Evolutionary conservation across 2,797 vertebrate species (phyloP).

Genomic region (Novumbra hubbsi): DNA sequence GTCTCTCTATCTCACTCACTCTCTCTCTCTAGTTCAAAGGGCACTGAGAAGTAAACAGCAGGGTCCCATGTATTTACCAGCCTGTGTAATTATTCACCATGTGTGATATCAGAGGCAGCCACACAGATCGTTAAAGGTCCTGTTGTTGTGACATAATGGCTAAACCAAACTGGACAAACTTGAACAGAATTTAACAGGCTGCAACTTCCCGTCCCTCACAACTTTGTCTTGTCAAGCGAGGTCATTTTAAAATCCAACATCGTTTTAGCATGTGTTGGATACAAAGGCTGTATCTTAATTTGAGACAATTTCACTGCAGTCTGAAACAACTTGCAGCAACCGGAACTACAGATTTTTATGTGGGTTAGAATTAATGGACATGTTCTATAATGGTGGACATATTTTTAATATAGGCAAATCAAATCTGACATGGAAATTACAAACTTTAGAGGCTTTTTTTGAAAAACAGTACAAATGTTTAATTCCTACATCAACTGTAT

Average conservation of each 20-base stretch:
- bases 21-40: constrained; percentile 57
- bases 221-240: neutral
- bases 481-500: no score
- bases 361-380: no score
- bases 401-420: no score
- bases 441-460: no score
- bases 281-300: neutral
- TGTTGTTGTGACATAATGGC: constrained; percentile 21
- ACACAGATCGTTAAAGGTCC: constrained; percentile 29
- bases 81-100: constrained; percentile 74
- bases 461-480: no score
- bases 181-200: neutral
- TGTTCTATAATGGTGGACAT: no score
- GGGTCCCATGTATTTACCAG: constrained; percentile 59
- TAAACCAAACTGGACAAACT: neutral
- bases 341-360: no score
- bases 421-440: no score
- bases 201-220: neutral
- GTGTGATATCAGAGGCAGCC: constrained; percentile 29
- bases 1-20: constrained; percentile 6
- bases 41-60: constrained; percentile 44
- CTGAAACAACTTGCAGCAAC: no score
- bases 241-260: neutral
- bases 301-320: no score
- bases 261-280: neutral